phyloP scores from a whole-genome alignment of 2,113 vertebrate genomes.

The Halichoerus grypus region DNA sequence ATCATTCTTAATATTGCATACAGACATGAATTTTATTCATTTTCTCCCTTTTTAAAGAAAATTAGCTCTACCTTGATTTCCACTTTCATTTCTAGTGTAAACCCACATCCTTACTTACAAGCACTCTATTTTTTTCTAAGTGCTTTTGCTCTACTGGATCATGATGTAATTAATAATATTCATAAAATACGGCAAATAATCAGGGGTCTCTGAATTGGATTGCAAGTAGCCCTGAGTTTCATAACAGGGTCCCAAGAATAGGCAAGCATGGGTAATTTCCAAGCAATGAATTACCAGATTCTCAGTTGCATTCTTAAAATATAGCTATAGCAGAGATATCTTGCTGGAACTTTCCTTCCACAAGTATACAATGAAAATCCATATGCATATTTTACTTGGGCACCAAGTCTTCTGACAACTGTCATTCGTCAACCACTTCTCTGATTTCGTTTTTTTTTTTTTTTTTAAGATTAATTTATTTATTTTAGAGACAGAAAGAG shows the following conservation, averaged over 20 bases:
- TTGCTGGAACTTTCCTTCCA: background rate
- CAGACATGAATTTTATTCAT: background rate
- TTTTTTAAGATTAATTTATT: background rate
- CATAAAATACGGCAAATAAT: background rate
- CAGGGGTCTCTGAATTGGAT: background rate
- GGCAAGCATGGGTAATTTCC: background rate
- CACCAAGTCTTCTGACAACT: background rate
- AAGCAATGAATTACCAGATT: background rate
- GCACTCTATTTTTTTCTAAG: background rate
- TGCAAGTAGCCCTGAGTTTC: background rate
- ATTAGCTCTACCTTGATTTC: background rate
- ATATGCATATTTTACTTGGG: background rate
- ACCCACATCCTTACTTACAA: background rate
- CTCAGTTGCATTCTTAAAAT: background rate
- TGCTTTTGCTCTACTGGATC: background rate
- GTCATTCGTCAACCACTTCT: background rate
- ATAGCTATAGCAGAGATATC: background rate
- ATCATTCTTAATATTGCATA: background rate
- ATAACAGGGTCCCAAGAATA: background rate
- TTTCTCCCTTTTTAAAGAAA: background rate
- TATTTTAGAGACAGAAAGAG: background rate
- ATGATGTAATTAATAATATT: background rate
- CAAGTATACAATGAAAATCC: background rate
- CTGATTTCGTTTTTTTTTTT: background rate
- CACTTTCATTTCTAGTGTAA: background rate